These are phyloP conservation scores for Standfussiana lucernea DNA, from an alignment of 2,888 invertebrate species.

Conservation along the genomic window DNA sequence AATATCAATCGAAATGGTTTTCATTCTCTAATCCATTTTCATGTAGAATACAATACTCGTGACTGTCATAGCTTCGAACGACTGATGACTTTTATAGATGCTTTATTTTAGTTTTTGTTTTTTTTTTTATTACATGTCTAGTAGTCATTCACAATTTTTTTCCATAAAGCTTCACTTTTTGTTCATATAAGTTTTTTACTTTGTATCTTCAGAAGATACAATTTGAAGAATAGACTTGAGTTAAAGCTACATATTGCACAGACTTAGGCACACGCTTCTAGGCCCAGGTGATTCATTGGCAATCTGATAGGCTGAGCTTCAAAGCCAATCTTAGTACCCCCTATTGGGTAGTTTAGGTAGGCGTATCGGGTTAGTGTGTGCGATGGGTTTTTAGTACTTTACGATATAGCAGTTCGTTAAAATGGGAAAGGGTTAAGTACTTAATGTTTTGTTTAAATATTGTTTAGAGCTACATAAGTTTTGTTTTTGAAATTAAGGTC, in stretches of 20 bases:
- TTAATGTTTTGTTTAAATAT: not conserved
- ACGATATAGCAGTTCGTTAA: not conserved
- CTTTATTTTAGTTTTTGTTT: not conserved
- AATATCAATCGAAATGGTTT: slow-evolving; percentile 18
- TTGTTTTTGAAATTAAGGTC: not conserved
- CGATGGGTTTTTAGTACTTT: slow-evolving; percentile 27
- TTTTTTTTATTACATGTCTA: not conserved
- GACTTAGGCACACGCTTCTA: slow-evolving; percentile 12
- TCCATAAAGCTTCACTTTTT: not conserved
- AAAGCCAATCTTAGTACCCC: slow-evolving; percentile 43
- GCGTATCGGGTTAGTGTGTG: not conserved
- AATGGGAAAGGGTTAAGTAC: not conserved
- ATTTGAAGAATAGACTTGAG: not conserved
- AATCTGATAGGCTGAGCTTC: slow-evolving; percentile 38
- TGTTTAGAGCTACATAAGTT: not conserved
- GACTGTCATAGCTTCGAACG: not conserved
- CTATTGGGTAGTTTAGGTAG: slow-evolving; percentile 12
- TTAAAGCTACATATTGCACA: slow-evolving; percentile 9
- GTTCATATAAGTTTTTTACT: not conserved
- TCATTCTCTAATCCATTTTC: slow-evolving; percentile 5
- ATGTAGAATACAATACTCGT: not conserved
- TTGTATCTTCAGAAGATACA: no score
- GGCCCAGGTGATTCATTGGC: slow-evolving; percentile 34
- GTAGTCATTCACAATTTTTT: not conserved
- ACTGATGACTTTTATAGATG: not conserved